phyloP scores from a whole-genome alignment of 2,888 invertebrate species.

The Drosophila paucipuncta region DNA sequence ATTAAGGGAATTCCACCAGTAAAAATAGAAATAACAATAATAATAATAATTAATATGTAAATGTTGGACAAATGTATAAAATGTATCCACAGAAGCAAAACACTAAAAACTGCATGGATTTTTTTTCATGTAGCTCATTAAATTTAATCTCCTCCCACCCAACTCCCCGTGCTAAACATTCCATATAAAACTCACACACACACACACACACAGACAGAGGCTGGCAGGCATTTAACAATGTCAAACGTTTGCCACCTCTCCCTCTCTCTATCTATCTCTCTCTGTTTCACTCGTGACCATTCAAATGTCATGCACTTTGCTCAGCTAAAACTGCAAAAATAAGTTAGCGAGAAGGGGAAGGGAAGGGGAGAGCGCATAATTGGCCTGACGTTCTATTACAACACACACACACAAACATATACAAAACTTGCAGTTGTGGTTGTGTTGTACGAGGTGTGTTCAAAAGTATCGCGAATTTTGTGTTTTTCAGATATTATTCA shows the following conservation, averaged over 20 bases:
- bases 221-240: constrained; percentile 66
- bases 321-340: constrained; percentile 62
- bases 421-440: constrained; percentile 25
- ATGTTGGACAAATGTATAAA: neutral
- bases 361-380: neutral
- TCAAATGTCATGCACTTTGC: constrained; percentile 79
- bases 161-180: neutral
- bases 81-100: neutral
- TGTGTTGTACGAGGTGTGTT: neutral
- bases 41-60: neutral
- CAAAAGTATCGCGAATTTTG: no score
- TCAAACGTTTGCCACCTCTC: constrained; percentile 43
- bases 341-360: constrained; percentile 17
- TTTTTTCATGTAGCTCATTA: neutral
- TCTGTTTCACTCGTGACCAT: constrained; percentile 42
- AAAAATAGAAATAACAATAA: neutral
- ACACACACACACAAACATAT: constrained; percentile 8
- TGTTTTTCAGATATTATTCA: no score
- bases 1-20: neutral
- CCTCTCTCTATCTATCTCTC: neutral
- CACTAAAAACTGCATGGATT: neutral
- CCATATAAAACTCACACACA: neutral
- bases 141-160: neutral
- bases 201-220: constrained; percentile 6
- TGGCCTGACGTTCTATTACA: constrained; percentile 58